phyloP scores from a whole-genome alignment of 2,113 vertebrate species.

The Engraulis encrasicolus region DNA sequence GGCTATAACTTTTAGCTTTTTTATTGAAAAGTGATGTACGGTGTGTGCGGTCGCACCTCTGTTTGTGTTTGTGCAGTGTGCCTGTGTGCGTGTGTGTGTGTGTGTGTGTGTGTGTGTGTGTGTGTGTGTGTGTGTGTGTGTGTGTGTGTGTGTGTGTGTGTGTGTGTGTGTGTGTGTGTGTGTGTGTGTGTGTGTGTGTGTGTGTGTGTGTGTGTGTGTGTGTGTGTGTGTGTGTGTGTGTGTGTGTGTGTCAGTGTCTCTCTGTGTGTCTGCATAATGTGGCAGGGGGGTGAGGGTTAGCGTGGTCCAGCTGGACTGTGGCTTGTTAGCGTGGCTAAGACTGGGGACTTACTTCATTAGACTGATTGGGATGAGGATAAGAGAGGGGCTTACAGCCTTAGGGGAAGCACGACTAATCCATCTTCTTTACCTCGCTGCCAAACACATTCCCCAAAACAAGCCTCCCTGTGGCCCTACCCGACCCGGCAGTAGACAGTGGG shows the following conservation, averaged over 20 bases:
- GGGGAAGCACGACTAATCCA: slow-evolving; percentile 78
- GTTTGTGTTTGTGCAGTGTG: too few species aligned
- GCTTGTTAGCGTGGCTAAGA: slow-evolving; percentile 72
- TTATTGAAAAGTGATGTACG: background rate
- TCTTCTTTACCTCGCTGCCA: slow-evolving; percentile 78
- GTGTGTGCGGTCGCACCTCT: too few species aligned
- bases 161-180: too few species aligned
- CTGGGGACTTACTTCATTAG: slow-evolving; percentile 79
- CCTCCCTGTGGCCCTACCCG: slow-evolving; percentile 25
- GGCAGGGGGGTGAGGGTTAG: slow-evolving; percentile 23
- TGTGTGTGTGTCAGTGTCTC: too few species aligned
- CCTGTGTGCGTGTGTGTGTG: too few species aligned
- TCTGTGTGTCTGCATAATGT: too few species aligned
- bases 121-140: too few species aligned
- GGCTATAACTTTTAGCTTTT: background rate
- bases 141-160: too few species aligned
- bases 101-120: too few species aligned
- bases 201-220: too few species aligned
- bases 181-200: too few species aligned
- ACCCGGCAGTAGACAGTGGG: background rate
- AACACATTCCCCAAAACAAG: slow-evolving; percentile 69
- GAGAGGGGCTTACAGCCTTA: slow-evolving; percentile 74
- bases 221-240: too few species aligned
- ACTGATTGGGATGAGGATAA: slow-evolving; percentile 79
- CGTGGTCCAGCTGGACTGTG: slow-evolving; percentile 62